Percentiles rank a stretch among this genome's conserved stretches.
phyloP scores from a whole-genome alignment of 2,888 invertebrate genomes.

The Mesochorus sp. region DNA sequence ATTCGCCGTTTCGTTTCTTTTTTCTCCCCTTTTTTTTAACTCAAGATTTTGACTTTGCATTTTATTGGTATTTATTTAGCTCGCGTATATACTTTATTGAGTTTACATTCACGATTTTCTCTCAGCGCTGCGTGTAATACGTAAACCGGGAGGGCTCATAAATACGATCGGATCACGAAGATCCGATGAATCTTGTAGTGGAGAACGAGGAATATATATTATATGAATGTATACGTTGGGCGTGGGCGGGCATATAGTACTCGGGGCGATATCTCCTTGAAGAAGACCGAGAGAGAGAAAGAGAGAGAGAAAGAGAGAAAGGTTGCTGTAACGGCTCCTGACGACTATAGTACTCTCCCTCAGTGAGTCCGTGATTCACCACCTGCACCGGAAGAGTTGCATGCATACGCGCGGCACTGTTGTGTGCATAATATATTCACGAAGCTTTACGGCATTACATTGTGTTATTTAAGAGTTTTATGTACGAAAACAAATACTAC shows the following conservation, averaged over 20 bases:
- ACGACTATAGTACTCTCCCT: constrained; percentile 23
- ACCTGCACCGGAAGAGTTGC: constrained; percentile 58
- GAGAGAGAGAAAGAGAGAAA: constrained; percentile 10
- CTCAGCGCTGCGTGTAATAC: constrained; percentile 31
- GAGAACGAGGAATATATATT: constrained; percentile 35
- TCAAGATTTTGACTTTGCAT: neutral
- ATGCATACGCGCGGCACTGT: constrained; percentile 20
- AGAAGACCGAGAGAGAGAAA: constrained; percentile 2
- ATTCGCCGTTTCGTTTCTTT: neutral
- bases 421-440: constrained; percentile 26
- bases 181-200: constrained; percentile 53
- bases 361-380: constrained; percentile 45
- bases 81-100: constrained; percentile 40
- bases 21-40: neutral
- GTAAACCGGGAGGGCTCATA: constrained; percentile 46
- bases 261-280: constrained; percentile 40
- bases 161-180: constrained; percentile 57
- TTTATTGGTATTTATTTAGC: constrained; percentile 10
- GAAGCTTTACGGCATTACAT: constrained; percentile 20
- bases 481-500: neutral
- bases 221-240: constrained; percentile 21
- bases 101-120: constrained; percentile 44
- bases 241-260: constrained; percentile 51
- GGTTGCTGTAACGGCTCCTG: constrained; percentile 31
- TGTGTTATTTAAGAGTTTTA: constrained; percentile 8